Base-by-base conservation (phyloP, 2,113 vertebrate species). In the Peromyscus leucopus region DNA sequence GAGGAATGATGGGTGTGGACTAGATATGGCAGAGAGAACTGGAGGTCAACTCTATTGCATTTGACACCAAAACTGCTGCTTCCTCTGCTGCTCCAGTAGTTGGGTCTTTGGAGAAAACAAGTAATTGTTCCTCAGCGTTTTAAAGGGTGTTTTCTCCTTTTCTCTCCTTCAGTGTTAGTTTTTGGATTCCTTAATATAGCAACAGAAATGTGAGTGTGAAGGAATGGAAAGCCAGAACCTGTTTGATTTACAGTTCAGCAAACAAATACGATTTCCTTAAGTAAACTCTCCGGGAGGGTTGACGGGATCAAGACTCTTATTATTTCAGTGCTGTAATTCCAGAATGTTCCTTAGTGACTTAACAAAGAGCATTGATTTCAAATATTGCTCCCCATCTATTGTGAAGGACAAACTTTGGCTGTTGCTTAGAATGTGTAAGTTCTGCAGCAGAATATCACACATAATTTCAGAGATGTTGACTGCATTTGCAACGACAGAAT, bases 211-310 rank as follows among this genome's bases (percentile, higher is more conserved):
- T 69, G 84, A 94, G 76, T 71, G 21, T 36, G 85, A 89, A 74
- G 33, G 51, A 78, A 33, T 39, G 55, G 69, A 89, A 69, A 48
- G 78, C 59, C 86, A 69, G 83, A 95, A 59, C 42, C 75, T 90
- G 86, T 94, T 93, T 71, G 48, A 90, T 51, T 91, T 93, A 85
- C n/a, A 89, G 95, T 72, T 94, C 86, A 80, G 61, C 95, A 90
- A 94, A 84, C 78, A 91, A 93, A 94, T 42, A 65, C 31, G 85
- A 87, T 93, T 95, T 95, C 76, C 86, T 96, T 94, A 94, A 79
- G 76, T 79, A 95, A 96, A 94, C 83, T 59, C 83, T 86, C 89
- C 39, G 3, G 65, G 83, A 90, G 74, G 91, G 87, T 72, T 61
- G 24, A 79, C 7, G 26, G 55, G 61, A 93, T 94, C 51, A 78